Evolutionary conservation across 2,797 vertebrate genomes (phyloP).

Genomic region (Champsocephalus esox): DNA sequence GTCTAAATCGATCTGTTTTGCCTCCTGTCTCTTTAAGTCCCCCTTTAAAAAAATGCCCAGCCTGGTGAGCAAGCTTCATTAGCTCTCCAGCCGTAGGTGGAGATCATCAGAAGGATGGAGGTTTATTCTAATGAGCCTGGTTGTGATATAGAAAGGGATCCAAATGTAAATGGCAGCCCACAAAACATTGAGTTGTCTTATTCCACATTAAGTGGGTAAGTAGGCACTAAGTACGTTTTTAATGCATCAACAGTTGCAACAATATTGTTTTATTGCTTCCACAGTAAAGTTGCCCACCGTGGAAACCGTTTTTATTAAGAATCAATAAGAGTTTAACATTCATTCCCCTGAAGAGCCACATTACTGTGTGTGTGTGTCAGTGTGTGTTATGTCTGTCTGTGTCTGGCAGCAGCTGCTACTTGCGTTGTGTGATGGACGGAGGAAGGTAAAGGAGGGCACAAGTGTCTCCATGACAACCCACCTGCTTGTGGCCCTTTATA

Average conservation of each 20-base stretch:
- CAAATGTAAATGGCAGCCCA: too few species aligned
- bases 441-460: slow-evolving; percentile 70
- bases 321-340: slow-evolving; percentile 7
- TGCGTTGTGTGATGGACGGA: slow-evolving; percentile 61
- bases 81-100: too few species aligned
- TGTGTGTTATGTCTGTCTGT: slow-evolving; percentile 31
- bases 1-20: too few species aligned
- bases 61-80: too few species aligned
- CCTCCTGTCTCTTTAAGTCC: too few species aligned
- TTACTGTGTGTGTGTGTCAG: slow-evolving; percentile 9
- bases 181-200: too few species aligned
- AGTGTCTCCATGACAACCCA: slow-evolving; percentile 85
- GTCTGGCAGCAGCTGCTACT: slow-evolving; percentile 67
- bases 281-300: neutral
- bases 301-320: neutral
- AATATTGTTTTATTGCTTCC: slow-evolving; percentile 1
- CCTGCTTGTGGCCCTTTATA: slow-evolving; percentile 87
- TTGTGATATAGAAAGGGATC: too few species aligned
- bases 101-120: too few species aligned
- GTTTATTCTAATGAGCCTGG: too few species aligned
- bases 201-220: too few species aligned
- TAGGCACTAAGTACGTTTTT: too few species aligned
- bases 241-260: slow-evolving; percentile 35
- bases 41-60: too few species aligned
- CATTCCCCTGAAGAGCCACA: slow-evolving; percentile 3